Base-by-base conservation (phyloP, 2,797 vertebrate genomes). In the Hydrocynus forskahlii region DNA sequence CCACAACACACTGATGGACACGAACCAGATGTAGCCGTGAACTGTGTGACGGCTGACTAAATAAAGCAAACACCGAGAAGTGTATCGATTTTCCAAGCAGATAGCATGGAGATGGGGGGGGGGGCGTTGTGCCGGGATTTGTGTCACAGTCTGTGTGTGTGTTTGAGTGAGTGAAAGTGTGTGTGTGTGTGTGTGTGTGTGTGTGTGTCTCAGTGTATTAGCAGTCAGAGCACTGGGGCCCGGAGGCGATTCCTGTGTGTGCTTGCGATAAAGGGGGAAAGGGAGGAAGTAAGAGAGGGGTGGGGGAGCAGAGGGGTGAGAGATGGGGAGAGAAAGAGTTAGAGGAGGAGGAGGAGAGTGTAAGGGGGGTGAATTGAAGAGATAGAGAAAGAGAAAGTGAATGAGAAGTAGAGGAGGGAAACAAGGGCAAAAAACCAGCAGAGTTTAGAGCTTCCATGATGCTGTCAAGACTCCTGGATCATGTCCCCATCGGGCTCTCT, bases 221-320 rank as follows among this genome's bases (percentile, higher is more conserved):
- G 92, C 91, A 94, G 93, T 92, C 92, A 90, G 93, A 92, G 91
- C 91, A 90, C 88, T 89, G 88, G 89, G 86, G 90, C 93, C 94
- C 92, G 90, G 88, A 85, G 94, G 94, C 93, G 86, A 89, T 94
- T 95, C 94, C 94, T 95, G 94, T 95, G 94, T 94, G 93, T 91
- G 92, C 89, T 89, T 89, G 92, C 86, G 94, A 94, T 95, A 94
- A 94, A 93, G 90, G 91, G 90, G 88, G 88, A 91, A 88, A 89
- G 84, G 88, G 92, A 93, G 94, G 93, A 94, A 94, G 93, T 92
- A 91, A 91, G 89, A 87, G 76, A 77, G 75, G 85, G 89, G 86
- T 78, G 81, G 86, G 81, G 55, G 50, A 79, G 78, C 77, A 50
- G 57, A 60, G 86, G 40, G 35, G 40, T 78, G 78, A 69, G 79